Evolutionary conservation across 2,113 vertebrate genomes (phyloP).

Genomic region (Menidia beryllina): DNA sequence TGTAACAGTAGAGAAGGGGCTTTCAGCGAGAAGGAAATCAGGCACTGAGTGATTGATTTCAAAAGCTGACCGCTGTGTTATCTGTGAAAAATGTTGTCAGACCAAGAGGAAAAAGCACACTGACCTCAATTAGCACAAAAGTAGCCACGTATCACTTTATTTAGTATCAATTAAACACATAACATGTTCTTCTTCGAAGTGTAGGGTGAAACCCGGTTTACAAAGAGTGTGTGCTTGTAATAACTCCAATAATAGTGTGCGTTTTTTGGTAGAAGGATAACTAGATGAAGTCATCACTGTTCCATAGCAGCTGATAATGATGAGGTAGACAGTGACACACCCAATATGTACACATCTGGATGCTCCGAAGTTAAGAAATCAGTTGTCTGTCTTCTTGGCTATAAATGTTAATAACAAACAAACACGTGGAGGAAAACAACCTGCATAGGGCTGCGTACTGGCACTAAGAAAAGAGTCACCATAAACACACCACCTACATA

Average conservation of each 20-base stretch:
- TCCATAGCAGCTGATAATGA: constrained; percentile 79
- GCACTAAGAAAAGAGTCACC: constrained; percentile 53
- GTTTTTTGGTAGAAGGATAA: constrained; percentile 77
- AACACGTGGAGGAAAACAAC: constrained; percentile 41
- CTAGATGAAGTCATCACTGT: constrained; percentile 77
- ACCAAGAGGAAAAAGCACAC: constrained; percentile 59
- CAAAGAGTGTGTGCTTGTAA: constrained; percentile 62
- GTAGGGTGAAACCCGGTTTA: constrained; percentile 51
- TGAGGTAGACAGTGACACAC: constrained; percentile 85
- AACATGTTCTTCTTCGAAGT: constrained; percentile 63
- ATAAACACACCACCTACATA: constrained; percentile 68
- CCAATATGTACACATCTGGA: constrained; percentile 72
- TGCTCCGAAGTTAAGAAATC: constrained; percentile 51
- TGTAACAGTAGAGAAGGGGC: constrained; percentile 60
- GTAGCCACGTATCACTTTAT: constrained; percentile 81
- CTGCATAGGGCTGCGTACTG: constrained; percentile 58
- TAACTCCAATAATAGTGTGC: constrained; percentile 41
- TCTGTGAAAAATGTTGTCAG: constrained; percentile 35
- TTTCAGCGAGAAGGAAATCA: constrained; percentile 62
- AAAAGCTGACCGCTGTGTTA: constrained; percentile 35
- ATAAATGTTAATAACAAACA: constrained; percentile 54
- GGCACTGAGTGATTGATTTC: constrained; percentile 63
- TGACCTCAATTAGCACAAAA: constrained; percentile 53
- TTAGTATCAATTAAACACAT: constrained; percentile 72
- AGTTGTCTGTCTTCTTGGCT: constrained; percentile 47